phyloP scores from a whole-genome alignment of 2,888 invertebrate species.

The Drosophila prostipennis region DNA sequence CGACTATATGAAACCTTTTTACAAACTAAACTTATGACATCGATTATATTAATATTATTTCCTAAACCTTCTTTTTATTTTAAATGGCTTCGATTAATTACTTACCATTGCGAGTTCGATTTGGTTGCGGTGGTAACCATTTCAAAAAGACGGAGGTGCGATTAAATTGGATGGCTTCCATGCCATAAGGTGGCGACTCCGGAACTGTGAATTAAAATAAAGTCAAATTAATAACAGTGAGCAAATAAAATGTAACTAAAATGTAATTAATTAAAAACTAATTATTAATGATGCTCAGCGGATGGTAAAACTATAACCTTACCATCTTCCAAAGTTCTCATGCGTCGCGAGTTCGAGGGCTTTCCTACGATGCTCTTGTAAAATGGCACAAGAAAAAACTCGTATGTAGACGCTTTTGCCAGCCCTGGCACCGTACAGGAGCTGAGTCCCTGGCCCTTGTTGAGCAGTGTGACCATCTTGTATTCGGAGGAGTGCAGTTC shows the following conservation, averaged over 20 bases:
- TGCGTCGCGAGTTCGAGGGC: constrained; percentile 92
- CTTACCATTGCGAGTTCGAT: constrained; percentile 90
- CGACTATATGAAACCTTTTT: too few species aligned
- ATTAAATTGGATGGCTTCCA: constrained; percentile 93
- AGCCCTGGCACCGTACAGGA: constrained; percentile 91
- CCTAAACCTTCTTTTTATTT: too few species aligned
- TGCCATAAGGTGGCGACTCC: constrained; percentile 91
- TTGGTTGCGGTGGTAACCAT: constrained; percentile 92
- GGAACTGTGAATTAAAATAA: constrained; percentile 87
- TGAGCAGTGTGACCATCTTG: constrained; percentile 91
- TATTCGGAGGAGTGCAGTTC: constrained; percentile 86
- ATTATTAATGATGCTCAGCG: not conserved
- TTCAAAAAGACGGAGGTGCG: constrained; percentile 91
- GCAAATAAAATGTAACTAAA: too few species aligned
- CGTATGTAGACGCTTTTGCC: constrained; percentile 93
- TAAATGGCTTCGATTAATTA: too few species aligned
- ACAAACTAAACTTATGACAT: too few species aligned
- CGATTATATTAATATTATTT: too few species aligned
- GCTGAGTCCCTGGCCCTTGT: constrained; percentile 89
- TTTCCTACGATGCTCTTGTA: constrained; percentile 94
- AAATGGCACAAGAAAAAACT: constrained; percentile 96
- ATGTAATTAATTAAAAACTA: too few species aligned
- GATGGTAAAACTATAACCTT: constrained; percentile 80
- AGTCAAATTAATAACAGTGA: not conserved
- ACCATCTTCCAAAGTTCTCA: constrained; percentile 94